Conservation (phyloP, 2,113 vertebrate species). For the Entelurus aequoreus region DNA sequence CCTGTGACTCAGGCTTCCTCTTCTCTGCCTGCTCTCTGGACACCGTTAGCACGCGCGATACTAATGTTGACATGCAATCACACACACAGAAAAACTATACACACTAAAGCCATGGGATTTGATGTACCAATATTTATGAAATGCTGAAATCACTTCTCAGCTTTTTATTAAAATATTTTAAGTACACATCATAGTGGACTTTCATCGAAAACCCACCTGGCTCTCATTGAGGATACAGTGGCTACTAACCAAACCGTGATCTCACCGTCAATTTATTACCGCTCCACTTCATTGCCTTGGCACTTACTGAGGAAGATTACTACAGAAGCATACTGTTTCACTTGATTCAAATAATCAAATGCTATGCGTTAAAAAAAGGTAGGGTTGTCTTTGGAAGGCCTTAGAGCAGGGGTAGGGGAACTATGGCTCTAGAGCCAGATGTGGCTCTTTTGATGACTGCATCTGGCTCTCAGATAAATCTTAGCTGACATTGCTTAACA, state of each 20-base stretch:
- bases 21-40: conserved; percentile 35
- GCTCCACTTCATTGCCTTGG: conserved; percentile 25
- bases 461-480: too few species aligned
- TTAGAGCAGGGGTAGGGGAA: too few species aligned
- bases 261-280: conserved; percentile 47
- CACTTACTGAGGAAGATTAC: conserved; percentile 15
- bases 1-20: conserved; percentile 64
- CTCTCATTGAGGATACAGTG: conserved; percentile 21
- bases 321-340: conserved; percentile 39
- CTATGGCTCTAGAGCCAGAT: too few species aligned
- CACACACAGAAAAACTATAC: neutral
- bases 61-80: conserved; percentile 1
- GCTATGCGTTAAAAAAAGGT: conserved; percentile 21
- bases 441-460: too few species aligned
- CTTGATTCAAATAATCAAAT: conserved; percentile 30
- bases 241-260: conserved; percentile 45
- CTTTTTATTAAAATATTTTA: neutral
- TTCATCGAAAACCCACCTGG: conserved; percentile 27
- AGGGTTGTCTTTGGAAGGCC: conserved; percentile 33
- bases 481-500: too few species aligned
- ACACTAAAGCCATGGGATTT: too few species aligned
- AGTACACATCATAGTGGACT: neutral
- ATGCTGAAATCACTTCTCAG: neutral
- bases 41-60: conserved; percentile 18
- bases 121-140: too few species aligned